These are phyloP conservation scores for Macaria notata DNA, from an alignment of 2,888 invertebrate species.

Conservation along the genomic window DNA sequence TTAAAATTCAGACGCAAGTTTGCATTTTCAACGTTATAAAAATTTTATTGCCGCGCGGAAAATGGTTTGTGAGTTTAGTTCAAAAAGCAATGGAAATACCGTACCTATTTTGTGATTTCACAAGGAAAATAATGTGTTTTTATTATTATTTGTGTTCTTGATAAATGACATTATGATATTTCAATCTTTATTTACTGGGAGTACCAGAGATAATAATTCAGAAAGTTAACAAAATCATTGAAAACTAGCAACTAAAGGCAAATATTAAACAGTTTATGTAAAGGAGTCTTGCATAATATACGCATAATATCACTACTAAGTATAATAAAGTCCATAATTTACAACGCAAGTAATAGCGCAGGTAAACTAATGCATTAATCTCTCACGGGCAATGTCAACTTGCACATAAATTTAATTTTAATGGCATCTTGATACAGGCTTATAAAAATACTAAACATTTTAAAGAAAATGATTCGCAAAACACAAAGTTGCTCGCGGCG, in stretches of 20 bases:
- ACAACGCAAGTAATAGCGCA: not conserved
- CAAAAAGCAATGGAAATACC: not conserved
- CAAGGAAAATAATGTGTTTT: too few relatives aligned
- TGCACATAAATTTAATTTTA: conserved; percentile 15
- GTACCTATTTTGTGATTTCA: too few relatives aligned
- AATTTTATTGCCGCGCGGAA: conserved; percentile 31
- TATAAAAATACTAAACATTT: not conserved
- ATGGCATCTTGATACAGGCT: not conserved
- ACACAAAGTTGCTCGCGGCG: conserved; percentile 61
- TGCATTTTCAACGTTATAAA: conserved; percentile 31
- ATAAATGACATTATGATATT: too few relatives aligned
- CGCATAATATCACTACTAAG: too few relatives aligned
- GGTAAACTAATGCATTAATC: conserved; percentile 9
- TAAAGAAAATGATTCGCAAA: conserved; percentile 41
- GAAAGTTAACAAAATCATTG: too few relatives aligned
- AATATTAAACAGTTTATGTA: too few relatives aligned
- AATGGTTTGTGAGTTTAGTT: conserved; percentile 20
- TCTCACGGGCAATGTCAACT: conserved; percentile 13
- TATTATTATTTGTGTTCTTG: too few relatives aligned
- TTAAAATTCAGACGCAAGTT: conserved; percentile 31
- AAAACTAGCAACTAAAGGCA: too few relatives aligned
- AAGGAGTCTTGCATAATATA: too few relatives aligned
- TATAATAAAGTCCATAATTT: conserved; percentile 2
- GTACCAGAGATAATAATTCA: too few relatives aligned
- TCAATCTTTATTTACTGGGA: too few relatives aligned